phyloP scores from a whole-genome alignment of 1,140 invertebrate species.

The Temnothorax nylanderi region DNA sequence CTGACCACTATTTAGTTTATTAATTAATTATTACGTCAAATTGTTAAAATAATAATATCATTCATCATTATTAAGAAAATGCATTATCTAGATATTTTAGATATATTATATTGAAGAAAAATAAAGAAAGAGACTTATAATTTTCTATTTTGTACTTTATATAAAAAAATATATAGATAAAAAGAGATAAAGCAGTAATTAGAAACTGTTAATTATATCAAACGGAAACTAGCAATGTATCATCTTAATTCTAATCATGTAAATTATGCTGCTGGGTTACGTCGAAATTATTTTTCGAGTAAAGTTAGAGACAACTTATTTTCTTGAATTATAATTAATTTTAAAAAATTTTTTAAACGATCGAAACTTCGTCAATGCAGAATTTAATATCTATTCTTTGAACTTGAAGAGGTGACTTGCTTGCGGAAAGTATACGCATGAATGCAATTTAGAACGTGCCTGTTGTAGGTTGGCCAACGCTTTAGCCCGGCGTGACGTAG shows the following conservation, averaged over 20 bases:
- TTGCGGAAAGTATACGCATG: conserved; percentile 56
- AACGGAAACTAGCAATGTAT: not conserved
- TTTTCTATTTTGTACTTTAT: not conserved
- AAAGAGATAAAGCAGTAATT: not conserved
- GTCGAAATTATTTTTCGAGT: not conserved
- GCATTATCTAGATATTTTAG: not conserved
- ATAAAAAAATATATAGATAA: not conserved
- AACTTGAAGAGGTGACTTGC: conserved; percentile 37
- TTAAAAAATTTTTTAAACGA: not conserved
- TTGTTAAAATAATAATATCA: not conserved
- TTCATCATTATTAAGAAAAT: not conserved
- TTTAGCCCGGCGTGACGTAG: conserved; percentile 73
- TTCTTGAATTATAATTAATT: not conserved
- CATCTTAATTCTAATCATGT: not conserved
- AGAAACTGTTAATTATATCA: not conserved
- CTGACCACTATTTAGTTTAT: not conserved
- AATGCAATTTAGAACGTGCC: conserved; percentile 30
- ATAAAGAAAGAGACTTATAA: not conserved
- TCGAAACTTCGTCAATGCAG: not conserved
- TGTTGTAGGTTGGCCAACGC: conserved; percentile 62
- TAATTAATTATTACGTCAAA: not conserved
- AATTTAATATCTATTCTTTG: not conserved
- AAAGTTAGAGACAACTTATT: not conserved
- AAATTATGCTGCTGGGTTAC: not conserved
- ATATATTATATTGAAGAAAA: not conserved